These are phyloP conservation scores for Gortyna flavago DNA, from an alignment of 2,888 invertebrate species.

Conservation along the genomic window DNA sequence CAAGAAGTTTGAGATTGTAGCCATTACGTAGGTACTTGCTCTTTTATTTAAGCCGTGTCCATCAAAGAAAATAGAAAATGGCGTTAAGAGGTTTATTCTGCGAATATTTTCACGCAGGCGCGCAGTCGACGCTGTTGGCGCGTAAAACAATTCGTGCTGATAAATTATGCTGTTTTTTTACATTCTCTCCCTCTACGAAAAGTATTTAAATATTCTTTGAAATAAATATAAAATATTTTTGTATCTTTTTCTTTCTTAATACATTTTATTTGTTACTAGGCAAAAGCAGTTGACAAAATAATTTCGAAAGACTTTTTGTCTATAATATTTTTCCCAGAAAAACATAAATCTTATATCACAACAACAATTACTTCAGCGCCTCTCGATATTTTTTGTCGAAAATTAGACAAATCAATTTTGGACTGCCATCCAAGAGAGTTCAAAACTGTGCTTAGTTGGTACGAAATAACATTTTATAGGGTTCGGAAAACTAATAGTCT, in stretches of 20 bases:
- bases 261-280: constrained; percentile 6
- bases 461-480: constrained; percentile 68
- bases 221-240: neutral
- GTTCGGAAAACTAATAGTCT: constrained; percentile 58
- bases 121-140: neutral
- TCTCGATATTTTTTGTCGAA: constrained; percentile 42
- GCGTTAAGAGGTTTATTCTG: constrained; percentile 21
- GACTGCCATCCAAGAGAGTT: constrained; percentile 61
- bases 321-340: constrained; percentile 5
- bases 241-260: neutral
- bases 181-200: neutral
- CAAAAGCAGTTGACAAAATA: neutral
- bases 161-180: constrained; percentile 29
- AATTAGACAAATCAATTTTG: constrained; percentile 63
- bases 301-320: neutral
- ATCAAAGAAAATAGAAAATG: constrained; percentile 16
- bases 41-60: constrained; percentile 9
- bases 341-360: constrained; percentile 19
- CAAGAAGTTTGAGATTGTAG: neutral
- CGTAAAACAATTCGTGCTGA: constrained; percentile 21
- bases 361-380: constrained; percentile 12
- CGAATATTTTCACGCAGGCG: constrained; percentile 8
- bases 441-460: constrained; percentile 66
- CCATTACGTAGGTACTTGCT: constrained; percentile 13
- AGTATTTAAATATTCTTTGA: neutral